phyloP scores from a whole-genome alignment of 1,140 invertebrate species.

The Cephus cinctus region DNA sequence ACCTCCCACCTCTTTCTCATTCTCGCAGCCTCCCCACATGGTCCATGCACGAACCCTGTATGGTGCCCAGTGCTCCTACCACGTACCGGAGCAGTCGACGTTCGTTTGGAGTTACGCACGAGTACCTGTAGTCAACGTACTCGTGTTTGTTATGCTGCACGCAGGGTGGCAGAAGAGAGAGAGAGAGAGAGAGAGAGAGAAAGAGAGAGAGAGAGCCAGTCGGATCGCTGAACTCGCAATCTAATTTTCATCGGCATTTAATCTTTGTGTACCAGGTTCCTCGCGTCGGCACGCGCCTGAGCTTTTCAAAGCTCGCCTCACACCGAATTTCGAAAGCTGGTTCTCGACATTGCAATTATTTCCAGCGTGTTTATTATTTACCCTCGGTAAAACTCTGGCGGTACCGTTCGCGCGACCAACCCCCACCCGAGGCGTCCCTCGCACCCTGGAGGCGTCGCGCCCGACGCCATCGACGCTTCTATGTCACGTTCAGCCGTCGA shows the following conservation, averaged over 20 bases:
- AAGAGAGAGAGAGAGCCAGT: slow-evolving; percentile 4
- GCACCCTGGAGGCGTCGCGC: not conserved
- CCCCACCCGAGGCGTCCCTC: not conserved
- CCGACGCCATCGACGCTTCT: not conserved
- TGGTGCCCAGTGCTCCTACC: too few species aligned
- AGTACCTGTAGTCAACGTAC: too few species aligned
- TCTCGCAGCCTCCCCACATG: too few species aligned
- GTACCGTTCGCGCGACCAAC: too few species aligned
- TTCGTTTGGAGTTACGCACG: slow-evolving; percentile 26
- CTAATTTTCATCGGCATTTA: slow-evolving; percentile 37
- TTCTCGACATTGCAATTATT: slow-evolving; percentile 34
- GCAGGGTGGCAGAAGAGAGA: too few species aligned
- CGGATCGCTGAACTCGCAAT: slow-evolving; percentile 31
- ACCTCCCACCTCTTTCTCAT: too few species aligned
- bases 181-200: too few species aligned
- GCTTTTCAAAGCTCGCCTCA: slow-evolving; percentile 10
- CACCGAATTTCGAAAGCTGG: slow-evolving; percentile 26
- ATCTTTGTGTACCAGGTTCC: slow-evolving; percentile 27
- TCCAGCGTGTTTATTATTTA: slow-evolving; percentile 30
- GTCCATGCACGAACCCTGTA: too few species aligned
- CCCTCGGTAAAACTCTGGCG: slow-evolving; percentile 13
- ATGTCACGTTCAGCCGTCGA: too few species aligned
- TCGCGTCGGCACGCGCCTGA: not conserved
- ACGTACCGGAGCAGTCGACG: too few species aligned
- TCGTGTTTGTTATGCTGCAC: too few species aligned